These are phyloP conservation scores for Palythoa caribaeorum DNA, from an alignment of 92 coral and sea anemone species.

Conservation along the genomic window DNA sequence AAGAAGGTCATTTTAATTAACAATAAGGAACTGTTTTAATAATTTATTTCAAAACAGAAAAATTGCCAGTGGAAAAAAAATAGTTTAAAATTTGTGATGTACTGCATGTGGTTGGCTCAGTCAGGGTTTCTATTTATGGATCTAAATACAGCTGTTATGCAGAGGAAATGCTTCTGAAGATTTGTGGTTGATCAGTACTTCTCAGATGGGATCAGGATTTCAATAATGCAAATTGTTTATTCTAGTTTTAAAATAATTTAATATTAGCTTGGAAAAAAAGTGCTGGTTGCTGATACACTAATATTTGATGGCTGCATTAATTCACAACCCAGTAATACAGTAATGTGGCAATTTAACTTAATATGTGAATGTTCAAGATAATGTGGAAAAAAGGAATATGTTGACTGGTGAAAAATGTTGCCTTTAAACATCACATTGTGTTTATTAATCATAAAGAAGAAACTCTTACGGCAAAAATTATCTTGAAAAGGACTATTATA, in stretches of 20 bases:
- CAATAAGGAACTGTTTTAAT: no score
- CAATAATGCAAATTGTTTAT: not conserved
- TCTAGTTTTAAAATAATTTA: not conserved
- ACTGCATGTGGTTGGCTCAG: not conserved
- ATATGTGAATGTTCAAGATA: not conserved
- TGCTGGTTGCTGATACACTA: not conserved
- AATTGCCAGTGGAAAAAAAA: no score
- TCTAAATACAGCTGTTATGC: not conserved
- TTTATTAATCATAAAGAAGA: not conserved
- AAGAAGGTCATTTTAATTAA: no score
- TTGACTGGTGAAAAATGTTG: not conserved
- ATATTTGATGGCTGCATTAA: not conserved
- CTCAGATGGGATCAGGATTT: not conserved
- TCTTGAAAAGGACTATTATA: not conserved
- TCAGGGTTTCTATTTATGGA: not conserved
- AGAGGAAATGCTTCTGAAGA: constrained; percentile 23
- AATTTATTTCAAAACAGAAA: no score
- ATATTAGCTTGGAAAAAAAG: not conserved
- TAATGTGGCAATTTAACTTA: not conserved
- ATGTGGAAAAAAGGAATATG: no score
- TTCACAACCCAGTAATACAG: not conserved
- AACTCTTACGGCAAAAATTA: not conserved
- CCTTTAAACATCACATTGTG: not conserved
- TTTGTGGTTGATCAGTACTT: constrained; percentile 4
- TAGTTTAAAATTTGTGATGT: no score